A percentile compares a stretch with the other conserved stretches of the same genome.
These are phyloP conservation scores for Camptogramma bilineatum DNA, from an alignment of 2,888 invertebrate species.

Conservation along the genomic window DNA sequence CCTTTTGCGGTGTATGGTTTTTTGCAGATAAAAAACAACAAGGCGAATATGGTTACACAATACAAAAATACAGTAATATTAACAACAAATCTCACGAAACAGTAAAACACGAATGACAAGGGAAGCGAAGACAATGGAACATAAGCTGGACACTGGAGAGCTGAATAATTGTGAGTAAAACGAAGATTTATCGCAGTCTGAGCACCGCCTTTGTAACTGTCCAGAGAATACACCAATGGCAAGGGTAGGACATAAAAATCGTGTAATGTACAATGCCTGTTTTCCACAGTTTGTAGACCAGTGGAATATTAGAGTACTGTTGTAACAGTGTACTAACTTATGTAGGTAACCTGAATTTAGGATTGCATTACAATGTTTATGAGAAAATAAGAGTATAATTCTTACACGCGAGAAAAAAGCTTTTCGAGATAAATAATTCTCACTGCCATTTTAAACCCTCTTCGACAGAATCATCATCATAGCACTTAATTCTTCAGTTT, in stretches of 20 bases:
- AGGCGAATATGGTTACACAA: too few species aligned
- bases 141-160: constrained; percentile 59
- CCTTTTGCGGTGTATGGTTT: too few species aligned
- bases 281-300: constrained; percentile 11
- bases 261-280: constrained; percentile 27
- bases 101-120: constrained; percentile 21
- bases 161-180: constrained; percentile 68
- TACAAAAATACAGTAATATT: too few species aligned
- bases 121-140: constrained; percentile 60
- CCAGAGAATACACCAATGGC: constrained; percentile 29
- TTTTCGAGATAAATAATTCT: neutral
- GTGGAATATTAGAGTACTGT: constrained; percentile 21
- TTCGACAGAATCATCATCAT: too few species aligned
- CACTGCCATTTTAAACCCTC: too few species aligned
- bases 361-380: neutral
- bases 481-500: too few species aligned
- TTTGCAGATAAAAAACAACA: neutral
- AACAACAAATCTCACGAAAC: constrained; percentile 8
- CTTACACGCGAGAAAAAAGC: neutral
- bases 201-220: constrained; percentile 35
- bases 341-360: constrained; percentile 10
- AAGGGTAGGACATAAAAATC: constrained; percentile 25
- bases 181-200: constrained; percentile 62
- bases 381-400: neutral
- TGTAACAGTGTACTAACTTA: constrained; percentile 18